phyloP scores from a whole-genome alignment of 1,140 invertebrate species.

The Venustaconcha ellipsiformis region DNA sequence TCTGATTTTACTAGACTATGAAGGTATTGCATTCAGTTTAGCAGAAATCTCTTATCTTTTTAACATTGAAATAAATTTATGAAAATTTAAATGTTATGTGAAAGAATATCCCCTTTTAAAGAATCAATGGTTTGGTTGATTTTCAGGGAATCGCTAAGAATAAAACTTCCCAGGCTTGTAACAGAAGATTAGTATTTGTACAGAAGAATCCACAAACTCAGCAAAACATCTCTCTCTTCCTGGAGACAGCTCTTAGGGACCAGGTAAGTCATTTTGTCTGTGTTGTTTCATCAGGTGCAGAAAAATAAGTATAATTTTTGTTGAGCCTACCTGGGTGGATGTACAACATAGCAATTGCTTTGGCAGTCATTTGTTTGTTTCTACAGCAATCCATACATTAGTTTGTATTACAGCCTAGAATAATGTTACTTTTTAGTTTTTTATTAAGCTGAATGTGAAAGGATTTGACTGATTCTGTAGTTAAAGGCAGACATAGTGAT shows the following conservation, averaged over 20 bases:
- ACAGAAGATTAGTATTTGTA: slow-evolving; percentile 76
- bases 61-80: no score
- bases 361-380: neutral
- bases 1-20: no score
- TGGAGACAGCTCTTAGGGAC: slow-evolving; percentile 76
- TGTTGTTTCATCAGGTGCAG: neutral
- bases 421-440: neutral
- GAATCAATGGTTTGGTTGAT: neutral
- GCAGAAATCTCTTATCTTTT: no score
- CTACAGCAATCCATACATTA: neutral
- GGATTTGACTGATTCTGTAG: neutral
- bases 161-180: slow-evolving; percentile 80
- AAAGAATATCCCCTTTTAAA: no score
- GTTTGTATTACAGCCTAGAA: neutral
- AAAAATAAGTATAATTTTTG: neutral
- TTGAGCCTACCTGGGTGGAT: neutral
- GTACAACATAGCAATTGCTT: neutral
- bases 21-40: no score
- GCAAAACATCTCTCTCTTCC: slow-evolving; percentile 73
- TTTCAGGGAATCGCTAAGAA: slow-evolving; percentile 64
- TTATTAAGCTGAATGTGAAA: neutral
- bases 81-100: no score
- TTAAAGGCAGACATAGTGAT: neutral
- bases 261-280: slow-evolving; percentile 46
- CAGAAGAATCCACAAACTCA: slow-evolving; percentile 74